phyloP scores from a whole-genome alignment of 2,888 invertebrate species.

The Lasioglossum zephyrum region DNA sequence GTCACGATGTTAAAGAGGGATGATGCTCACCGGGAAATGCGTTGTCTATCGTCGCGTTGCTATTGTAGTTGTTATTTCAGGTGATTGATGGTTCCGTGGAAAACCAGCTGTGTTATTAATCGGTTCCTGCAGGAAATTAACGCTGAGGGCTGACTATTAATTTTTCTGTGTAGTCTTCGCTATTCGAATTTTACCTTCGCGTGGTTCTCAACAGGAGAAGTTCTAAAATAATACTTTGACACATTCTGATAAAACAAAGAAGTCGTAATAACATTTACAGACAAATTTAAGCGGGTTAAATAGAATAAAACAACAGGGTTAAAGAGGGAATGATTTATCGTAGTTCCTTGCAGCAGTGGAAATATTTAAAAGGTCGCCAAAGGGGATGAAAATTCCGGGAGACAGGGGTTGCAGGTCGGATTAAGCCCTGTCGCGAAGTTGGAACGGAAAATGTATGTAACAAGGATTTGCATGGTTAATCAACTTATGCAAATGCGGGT shows the following conservation, averaged over 20 bases:
- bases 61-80: background rate
- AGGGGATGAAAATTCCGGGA: background rate
- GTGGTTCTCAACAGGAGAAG: background rate
- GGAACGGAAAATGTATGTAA: background rate
- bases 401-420: background rate
- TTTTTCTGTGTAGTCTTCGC: background rate
- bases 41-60: background rate
- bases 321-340: background rate
- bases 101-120: background rate
- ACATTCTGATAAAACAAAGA: background rate
- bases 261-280: background rate
- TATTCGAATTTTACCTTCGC: background rate
- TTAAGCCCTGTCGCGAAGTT: background rate
- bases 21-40: background rate
- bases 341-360: background rate
- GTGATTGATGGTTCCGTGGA: background rate
- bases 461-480: conserved; percentile 34
- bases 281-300: background rate
- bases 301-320: background rate
- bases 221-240: background rate
- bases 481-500: conserved; percentile 36
- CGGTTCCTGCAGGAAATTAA: background rate
- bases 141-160: background rate
- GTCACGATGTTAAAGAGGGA: background rate
- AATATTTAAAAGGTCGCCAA: background rate